Conservation (phyloP, 2,113 vertebrate species). For the Cephalopholis sonnerati region DNA sequence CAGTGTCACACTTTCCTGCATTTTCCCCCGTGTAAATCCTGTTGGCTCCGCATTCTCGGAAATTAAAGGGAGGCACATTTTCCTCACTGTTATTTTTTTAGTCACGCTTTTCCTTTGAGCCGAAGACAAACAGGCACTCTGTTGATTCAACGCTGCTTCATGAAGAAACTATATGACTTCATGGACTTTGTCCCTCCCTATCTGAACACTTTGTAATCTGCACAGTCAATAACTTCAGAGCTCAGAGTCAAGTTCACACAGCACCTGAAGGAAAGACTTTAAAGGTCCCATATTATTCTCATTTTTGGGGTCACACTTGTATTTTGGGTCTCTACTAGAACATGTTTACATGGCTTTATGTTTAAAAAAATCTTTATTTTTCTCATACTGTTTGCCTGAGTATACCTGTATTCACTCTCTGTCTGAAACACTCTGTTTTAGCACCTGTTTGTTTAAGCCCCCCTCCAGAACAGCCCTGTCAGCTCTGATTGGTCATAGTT, state of each 20-base stretch:
- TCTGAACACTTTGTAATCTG: background rate
- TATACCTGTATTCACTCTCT: too few relatives aligned
- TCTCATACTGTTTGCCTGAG: too few relatives aligned
- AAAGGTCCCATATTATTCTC: too few relatives aligned
- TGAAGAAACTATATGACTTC: background rate
- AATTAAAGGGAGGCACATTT: constrained; percentile 9
- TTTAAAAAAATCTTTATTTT: too few relatives aligned
- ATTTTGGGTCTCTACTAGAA: too few relatives aligned
- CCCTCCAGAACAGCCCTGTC: too few relatives aligned
- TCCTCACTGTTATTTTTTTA: background rate
- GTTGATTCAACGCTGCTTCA: constrained; percentile 16
- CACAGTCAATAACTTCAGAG: background rate
- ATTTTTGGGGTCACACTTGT: too few relatives aligned
- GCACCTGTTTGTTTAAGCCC: too few relatives aligned
- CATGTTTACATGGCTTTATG: too few relatives aligned
- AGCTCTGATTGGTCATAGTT: too few relatives aligned
- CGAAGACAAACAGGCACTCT: constrained; percentile 12
- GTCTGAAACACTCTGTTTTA: too few relatives aligned
- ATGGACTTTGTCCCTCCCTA: constrained; percentile 36
- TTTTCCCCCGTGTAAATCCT: background rate
- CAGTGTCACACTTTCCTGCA: background rate
- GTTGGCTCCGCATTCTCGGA: constrained; percentile 4
- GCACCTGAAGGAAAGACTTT: background rate
- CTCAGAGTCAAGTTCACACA: background rate
- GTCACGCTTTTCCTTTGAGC: background rate